A percentile compares a stretch with the other conserved stretches of the same genome.
Conservation (phyloP, 30 jellyfish, hydroid and myxozoan species). For the Mastigias papua region DNA sequence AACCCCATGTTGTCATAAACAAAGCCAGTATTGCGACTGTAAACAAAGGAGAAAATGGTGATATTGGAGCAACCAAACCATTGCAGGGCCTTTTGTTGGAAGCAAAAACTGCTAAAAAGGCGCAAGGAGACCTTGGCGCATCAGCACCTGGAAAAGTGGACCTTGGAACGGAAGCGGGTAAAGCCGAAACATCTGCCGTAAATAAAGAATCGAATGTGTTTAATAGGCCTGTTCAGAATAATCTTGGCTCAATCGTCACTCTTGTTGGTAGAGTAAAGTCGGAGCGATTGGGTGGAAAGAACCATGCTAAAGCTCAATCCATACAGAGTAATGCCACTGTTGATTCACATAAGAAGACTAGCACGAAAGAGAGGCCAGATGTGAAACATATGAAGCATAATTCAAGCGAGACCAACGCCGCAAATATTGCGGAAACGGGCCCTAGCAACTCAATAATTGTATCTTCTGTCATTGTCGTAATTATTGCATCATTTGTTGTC, state of each 20-base stretch:
- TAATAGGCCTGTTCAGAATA: slow-evolving; percentile 69
- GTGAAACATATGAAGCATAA: slow-evolving; percentile 85
- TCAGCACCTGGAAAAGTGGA: slow-evolving; percentile 64
- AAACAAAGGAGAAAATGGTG: slow-evolving; percentile 87
- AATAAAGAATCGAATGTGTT: slow-evolving; percentile 33
- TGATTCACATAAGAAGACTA: slow-evolving; percentile 86
- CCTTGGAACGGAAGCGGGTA: slow-evolving; percentile 43
- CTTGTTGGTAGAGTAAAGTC: slow-evolving; percentile 89
- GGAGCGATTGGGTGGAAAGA: slow-evolving; percentile 79
- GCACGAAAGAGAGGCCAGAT: slow-evolving; percentile 79
- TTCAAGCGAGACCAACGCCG: slow-evolving; percentile 91
- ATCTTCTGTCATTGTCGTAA: slow-evolving; percentile 91
- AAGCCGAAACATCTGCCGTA: slow-evolving; percentile 10
- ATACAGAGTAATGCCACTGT: slow-evolving; percentile 44
- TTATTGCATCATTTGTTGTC: slow-evolving; percentile 92
- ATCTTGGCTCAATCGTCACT: slow-evolving; percentile 92
- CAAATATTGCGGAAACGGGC: slow-evolving; percentile 88
- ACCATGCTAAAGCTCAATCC: slow-evolving; percentile 51
- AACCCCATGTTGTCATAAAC: slow-evolving; percentile 64
- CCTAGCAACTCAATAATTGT: slow-evolving; percentile 93
- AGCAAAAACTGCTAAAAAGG: slow-evolving; percentile 61
- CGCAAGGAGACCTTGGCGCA: slow-evolving; percentile 72
- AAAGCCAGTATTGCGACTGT: slow-evolving; percentile 81
- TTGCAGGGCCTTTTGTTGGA: slow-evolving; percentile 78
- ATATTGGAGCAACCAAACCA: slow-evolving; percentile 96